Base-by-base conservation (phyloP, 2,113 vertebrate species). In the Castor canadensis region DNA sequence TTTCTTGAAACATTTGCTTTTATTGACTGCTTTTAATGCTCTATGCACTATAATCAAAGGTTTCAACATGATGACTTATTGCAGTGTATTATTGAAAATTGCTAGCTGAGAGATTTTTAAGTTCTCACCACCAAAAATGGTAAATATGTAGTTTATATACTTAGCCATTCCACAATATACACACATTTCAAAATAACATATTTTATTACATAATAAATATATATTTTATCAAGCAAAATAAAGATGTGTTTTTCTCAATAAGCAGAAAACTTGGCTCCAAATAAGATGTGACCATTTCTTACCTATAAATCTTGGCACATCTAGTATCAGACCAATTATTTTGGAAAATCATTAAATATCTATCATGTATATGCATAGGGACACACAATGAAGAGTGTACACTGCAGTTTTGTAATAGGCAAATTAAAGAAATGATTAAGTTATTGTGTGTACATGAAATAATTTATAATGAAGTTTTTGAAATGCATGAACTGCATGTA, bases 281-380 rank as follows among this genome's bases (percentile, higher is more conserved):
- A n/a, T 56, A 77, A 93, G 77, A 83, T 83, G 0, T 76, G 52
- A 91, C 8, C 32, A 28, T 71, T 77, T 82, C 26, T 58, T 76
- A 76, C 2, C 60, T 82, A 3, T 16, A 40, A 5, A 7, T 62
- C 40, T 38, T 24, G 10, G 5, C 10, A 91, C 24, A 87, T 76
- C 16, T 3, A 43, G 4, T 52, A 24, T 10, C 89, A 93, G 2
- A 49, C 16, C 66, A 84, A 77, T 43, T 69, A 85, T 90, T 77
- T 85, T 75, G 64, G 35, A 81, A 75, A 90, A 90, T 30, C 52
- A n/a, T 15, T 35, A 79, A 91, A 88, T 88, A 64, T 77, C n/a
- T 77, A 16, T 54, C 35, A 47, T 12, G 0, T 32, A 40, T 32
- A 32, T 16, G 6, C 45, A 40, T 16, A 66, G 4, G 8, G 16